Percentiles rank a stretch among this genome's conserved stretches.
These are phyloP conservation scores for Momotus momota DNA, from an alignment of 2,797 vertebrate species.

Conservation along the genomic window DNA sequence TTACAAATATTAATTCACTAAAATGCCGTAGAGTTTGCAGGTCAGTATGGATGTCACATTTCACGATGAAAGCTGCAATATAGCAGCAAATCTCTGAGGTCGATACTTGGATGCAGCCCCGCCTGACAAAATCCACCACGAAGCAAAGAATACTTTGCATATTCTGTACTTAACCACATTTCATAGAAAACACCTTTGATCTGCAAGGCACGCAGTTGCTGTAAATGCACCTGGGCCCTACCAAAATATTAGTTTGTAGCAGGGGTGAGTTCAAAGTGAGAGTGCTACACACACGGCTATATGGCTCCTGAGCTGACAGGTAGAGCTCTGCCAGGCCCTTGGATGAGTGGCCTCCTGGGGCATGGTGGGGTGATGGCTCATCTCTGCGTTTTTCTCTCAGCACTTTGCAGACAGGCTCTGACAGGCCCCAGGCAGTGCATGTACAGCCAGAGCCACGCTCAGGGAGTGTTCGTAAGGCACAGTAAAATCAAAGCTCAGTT, in stretches of 20 bases:
- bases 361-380: neutral
- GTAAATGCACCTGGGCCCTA: neutral
- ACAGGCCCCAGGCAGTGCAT: neutral
- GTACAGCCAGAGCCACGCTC: neutral
- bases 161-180: neutral
- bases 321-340: accelerated
- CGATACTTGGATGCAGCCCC: neutral
- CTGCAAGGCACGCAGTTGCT: neutral
- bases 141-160: neutral
- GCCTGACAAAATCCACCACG: neutral
- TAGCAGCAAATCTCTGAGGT: neutral
- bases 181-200: neutral
- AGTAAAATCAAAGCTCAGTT: neutral
- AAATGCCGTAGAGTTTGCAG: neutral
- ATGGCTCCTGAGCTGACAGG: accelerated
- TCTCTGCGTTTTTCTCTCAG: neutral
- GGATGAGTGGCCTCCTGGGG: neutral
- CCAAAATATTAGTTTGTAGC: neutral
- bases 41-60: neutral
- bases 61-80: neutral
- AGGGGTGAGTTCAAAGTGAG: neutral
- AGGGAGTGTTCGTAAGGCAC: neutral
- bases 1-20: neutral
- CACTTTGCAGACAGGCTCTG: neutral
- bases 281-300: neutral